Evolutionary conservation across 1,140 invertebrate genomes (phyloP).

Genomic region (Drosophila azteca): DNA sequence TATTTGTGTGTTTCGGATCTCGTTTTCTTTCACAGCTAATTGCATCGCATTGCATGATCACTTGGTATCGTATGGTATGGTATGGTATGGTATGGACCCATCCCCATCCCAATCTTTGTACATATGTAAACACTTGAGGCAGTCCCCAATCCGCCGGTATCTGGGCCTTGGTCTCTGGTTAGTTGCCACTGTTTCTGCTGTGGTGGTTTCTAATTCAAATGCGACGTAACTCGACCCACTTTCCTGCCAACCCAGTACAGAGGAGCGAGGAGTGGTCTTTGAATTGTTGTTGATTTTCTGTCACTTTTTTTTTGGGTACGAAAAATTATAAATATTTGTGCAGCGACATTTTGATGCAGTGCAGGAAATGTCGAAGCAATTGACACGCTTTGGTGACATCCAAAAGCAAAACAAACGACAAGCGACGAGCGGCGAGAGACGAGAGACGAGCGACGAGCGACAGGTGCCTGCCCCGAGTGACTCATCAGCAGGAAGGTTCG

Average conservation of each 20-base stretch:
- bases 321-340: slow-evolving; percentile 68
- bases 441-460: slow-evolving; percentile 3
- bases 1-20: slow-evolving; percentile 48
- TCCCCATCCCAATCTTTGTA: slow-evolving; percentile 23
- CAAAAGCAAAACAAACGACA: slow-evolving; percentile 4
- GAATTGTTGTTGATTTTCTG: slow-evolving; percentile 58
- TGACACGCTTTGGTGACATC: slow-evolving; percentile 49
- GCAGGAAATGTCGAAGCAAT: slow-evolving; percentile 70
- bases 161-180: neutral
- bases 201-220: slow-evolving; percentile 61
- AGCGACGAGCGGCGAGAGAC: neutral
- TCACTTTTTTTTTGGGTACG: slow-evolving; percentile 33
- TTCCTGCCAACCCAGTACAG: slow-evolving; percentile 27
- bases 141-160: too few relatives aligned
- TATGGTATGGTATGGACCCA: slow-evolving; percentile 37
- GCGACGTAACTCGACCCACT: slow-evolving; percentile 78
- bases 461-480: slow-evolving; percentile 42
- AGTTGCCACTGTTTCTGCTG: slow-evolving; percentile 39
- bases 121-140: slow-evolving; percentile 18
- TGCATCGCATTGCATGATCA: slow-evolving; percentile 77
- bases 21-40: slow-evolving; percentile 60
- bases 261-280: neutral
- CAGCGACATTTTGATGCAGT: slow-evolving; percentile 63
- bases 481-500: slow-evolving; percentile 31
- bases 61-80: slow-evolving; percentile 35